A percentile compares a stretch with the other conserved stretches of the same genome.
Conservation (phyloP, 2,888 invertebrate genomes). For the Geotrupes spiniger region DNA sequence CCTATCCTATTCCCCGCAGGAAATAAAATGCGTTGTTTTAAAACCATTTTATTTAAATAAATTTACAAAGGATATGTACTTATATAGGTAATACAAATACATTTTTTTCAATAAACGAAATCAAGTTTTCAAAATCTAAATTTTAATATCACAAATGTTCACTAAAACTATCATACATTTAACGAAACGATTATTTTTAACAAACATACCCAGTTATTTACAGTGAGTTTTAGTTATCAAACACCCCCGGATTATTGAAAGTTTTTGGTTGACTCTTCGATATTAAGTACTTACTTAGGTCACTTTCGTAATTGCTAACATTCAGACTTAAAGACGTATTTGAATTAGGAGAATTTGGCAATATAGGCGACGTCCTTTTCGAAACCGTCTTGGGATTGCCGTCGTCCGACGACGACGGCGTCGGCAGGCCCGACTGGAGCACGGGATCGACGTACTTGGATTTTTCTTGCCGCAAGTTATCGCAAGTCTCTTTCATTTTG, state of each 20-base stretch:
- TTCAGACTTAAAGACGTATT: conserved; percentile 39
- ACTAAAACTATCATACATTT: conserved; percentile 33
- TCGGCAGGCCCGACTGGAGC: conserved; percentile 46
- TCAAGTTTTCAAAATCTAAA: conserved; percentile 20
- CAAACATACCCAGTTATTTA: background rate
- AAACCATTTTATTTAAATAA: conserved; percentile 28
- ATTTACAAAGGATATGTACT: conserved; percentile 33
- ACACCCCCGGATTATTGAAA: conserved; percentile 6
- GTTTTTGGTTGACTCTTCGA: conserved; percentile 20
- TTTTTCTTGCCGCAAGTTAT: conserved; percentile 56
- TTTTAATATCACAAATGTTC: conserved; percentile 38
- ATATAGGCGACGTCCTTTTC: conserved; percentile 54
- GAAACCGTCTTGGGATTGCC: conserved; percentile 56
- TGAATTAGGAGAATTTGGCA: conserved; percentile 18
- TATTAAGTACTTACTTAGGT: conserved; percentile 48
- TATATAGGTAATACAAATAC: conserved; percentile 26
- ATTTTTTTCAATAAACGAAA: conserved; percentile 16
- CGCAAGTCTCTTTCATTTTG: conserved; percentile 77
- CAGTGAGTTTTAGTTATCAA: conserved; percentile 1
- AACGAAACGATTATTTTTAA: conserved; percentile 26
- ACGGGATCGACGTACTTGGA: conserved; percentile 48
- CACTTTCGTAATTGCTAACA: conserved; percentile 56
- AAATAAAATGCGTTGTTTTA: too few relatives aligned
- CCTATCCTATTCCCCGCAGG: too few relatives aligned
- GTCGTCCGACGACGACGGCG: conserved; percentile 45